Evolutionary conservation across 1,140 invertebrate species (phyloP), one percentile per base, ranked within the genome.

Genomic region (Amyelois transitella): DNA sequence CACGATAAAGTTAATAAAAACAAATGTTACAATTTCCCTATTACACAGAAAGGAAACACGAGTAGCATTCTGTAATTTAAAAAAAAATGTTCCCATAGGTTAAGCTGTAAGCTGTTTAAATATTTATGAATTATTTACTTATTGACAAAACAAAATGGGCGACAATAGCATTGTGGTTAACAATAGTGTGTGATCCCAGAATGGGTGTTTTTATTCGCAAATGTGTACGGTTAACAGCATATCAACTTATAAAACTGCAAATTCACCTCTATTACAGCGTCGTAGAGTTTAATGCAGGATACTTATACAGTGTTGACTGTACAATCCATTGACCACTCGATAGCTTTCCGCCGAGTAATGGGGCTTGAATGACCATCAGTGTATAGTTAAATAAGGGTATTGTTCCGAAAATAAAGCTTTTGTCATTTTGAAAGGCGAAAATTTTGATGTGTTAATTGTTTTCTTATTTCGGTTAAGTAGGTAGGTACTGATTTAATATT

Each of bases 41-140:
- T n/a, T n/a, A n/a, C n/a, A n/a, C n/a, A n/a, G n/a, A n/a, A n/a
- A n/a, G n/a, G n/a, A n/a, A n/a, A n/a, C n/a, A n/a, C n/a, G n/a
- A n/a, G n/a, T n/a, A n/a, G n/a, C n/a, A n/a, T n/a, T n/a, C n/a
- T n/a, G n/a, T n/a, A n/a, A n/a, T n/a, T 49, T 25, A 1, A 43
- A 12, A 49, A 45, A n/a, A n/a, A 38, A 14, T 38, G n/a, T 64
- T 55, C 68, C 68, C 77, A 73, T 71, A 71, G 74, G 68, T 74
- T 75, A 69, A 38, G 32, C 62, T 60, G 66, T 70, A 78, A 76
- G 77, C 70, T 77, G 75, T 80, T 83, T 78, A 81, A 84, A 84
- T 81, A 84, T 78, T 79, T 80, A 82, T 77, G 76, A 53, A 75
- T 62, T 77, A 83, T 81, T 84, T 84, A 74, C 61, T 72, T 77